These are phyloP conservation scores for Microctenopoma steveboyesi DNA, from an alignment of 2,797 vertebrate species.

Conservation along the genomic window DNA sequence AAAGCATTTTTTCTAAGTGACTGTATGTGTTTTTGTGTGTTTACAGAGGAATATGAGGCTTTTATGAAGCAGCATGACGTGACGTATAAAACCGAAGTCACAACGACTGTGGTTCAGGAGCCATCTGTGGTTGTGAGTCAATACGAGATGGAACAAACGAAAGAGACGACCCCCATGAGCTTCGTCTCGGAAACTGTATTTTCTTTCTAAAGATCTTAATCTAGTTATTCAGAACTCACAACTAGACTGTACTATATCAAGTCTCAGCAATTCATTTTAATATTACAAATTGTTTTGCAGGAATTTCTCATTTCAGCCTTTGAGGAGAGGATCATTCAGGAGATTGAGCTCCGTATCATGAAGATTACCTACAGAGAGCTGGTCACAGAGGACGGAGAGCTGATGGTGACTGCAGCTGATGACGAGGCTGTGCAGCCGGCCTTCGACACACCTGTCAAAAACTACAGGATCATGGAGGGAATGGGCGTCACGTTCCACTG, in stretches of 20 bases:
- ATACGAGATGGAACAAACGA: constrained; percentile 90
- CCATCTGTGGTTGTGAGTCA: constrained; percentile 86
- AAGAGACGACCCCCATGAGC: constrained; percentile 87
- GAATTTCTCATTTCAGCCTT: constrained; percentile 96
- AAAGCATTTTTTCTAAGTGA: too few relatives aligned
- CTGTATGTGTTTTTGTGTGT: neutral
- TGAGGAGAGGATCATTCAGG: constrained; percentile 95
- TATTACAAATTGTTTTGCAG: constrained; percentile 68
- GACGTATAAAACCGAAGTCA: constrained; percentile 89
- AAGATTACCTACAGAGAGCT: constrained; percentile 92
- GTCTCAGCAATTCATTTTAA: neutral
- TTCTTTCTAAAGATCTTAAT: neutral
- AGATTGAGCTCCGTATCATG: constrained; percentile 96
- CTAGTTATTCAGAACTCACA: neutral
- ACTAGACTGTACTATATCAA: neutral
- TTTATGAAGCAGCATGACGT: constrained; percentile 90
- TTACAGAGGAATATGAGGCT: constrained; percentile 90
- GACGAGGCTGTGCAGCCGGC: constrained; percentile 87
- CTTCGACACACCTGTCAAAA: constrained; percentile 92
- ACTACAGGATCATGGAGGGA: constrained; percentile 94
- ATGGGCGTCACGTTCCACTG: constrained; percentile 96
- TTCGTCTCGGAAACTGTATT: constrained; percentile 91
- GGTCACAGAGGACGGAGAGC: constrained; percentile 93
- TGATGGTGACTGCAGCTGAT: constrained; percentile 88
- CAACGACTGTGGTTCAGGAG: constrained; percentile 85